Base-by-base conservation (phyloP, 2,113 vertebrate species). In the Hiodon tergisus region DNA sequence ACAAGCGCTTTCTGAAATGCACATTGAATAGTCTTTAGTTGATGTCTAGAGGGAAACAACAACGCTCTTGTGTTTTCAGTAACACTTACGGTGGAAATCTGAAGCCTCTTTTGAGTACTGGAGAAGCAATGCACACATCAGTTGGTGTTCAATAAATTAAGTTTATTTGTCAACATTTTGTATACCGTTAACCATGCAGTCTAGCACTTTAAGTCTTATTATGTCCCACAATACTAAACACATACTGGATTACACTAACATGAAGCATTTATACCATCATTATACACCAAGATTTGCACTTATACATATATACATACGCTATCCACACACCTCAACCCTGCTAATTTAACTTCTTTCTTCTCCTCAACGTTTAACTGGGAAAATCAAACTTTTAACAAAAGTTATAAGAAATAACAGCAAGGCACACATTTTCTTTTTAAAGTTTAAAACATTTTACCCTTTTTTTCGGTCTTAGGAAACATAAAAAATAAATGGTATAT, bases 371-470 rank as follows among this genome's bases (percentile, higher is more conserved):
- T 91, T 90, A 86, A 90, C 86, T 81, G 70, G 87, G 87, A 92
- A 84, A 93, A 95, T 90, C 91, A 90, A 91, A 90, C 91, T 90
- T 91, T 94, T 87, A 91, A 93, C 88, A 93, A 92, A 94, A 90
- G 86, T 83, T 88, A 89, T 93, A 92, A 93, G 93, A 93, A 94
- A 94, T 89, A 88, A 94, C 88, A 94, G 94, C 96, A 98, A 98
- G 95, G 96, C 96, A 98, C 96, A 94, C 93, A 91, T 94, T 92
- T 88, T 90, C 84, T 78, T 88, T 90, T 85, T 76, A 79, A 86
- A 85, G 88, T 83, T 85, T 88, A 76, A 85, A 86, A 83, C 77
- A 81, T 81, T 83, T 86, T 69, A 75, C 62, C 77, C 85, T 89
- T 87, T 87, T 68, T 50, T 68, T 50, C 88, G 86, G 87, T 87